Conservation (phyloP, 1,140 invertebrate genomes). For the Procambarus virginalis region DNA sequence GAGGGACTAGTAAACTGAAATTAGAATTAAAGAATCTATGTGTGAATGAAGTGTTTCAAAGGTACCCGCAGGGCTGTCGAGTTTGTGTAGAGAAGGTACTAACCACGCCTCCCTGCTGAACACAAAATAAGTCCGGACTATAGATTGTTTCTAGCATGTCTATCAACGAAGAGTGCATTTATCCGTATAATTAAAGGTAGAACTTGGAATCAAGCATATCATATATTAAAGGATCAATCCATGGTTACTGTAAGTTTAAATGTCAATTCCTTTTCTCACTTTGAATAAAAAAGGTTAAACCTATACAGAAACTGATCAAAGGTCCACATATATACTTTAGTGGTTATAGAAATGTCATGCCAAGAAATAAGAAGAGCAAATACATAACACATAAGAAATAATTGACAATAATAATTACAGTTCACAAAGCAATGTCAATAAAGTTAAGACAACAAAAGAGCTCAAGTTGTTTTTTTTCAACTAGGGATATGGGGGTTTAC, state of each 20-base stretch:
- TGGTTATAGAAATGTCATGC: conserved; percentile 7
- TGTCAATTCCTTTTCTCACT: not conserved
- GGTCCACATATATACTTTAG: not conserved
- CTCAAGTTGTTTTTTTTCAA: too few species aligned
- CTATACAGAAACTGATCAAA: conserved; percentile 2
- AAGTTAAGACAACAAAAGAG: too few species aligned
- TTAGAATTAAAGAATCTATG: too few species aligned
- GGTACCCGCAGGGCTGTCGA: too few species aligned
- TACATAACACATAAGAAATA: too few species aligned
- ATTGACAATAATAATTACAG: not conserved
- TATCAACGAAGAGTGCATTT: not conserved
- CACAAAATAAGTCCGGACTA: too few species aligned
- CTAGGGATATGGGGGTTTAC: too few species aligned
- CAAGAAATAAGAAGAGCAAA: too few species aligned
- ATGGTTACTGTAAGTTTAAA: conserved; percentile 12
- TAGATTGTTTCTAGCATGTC: not conserved
- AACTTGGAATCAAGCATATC: not conserved
- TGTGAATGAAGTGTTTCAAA: too few species aligned
- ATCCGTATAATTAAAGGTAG: not conserved
- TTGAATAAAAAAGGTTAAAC: conserved; percentile 10
- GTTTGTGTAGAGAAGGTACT: too few species aligned
- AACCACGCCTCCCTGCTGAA: too few species aligned
- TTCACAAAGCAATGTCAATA: not conserved
- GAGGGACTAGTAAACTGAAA: too few species aligned
- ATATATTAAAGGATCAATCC: not conserved